Evolutionary conservation across 2,113 vertebrate species (phyloP), one percentile per base, ranked within the genome.

Genomic region (Aptenodytes forsteri): DNA sequence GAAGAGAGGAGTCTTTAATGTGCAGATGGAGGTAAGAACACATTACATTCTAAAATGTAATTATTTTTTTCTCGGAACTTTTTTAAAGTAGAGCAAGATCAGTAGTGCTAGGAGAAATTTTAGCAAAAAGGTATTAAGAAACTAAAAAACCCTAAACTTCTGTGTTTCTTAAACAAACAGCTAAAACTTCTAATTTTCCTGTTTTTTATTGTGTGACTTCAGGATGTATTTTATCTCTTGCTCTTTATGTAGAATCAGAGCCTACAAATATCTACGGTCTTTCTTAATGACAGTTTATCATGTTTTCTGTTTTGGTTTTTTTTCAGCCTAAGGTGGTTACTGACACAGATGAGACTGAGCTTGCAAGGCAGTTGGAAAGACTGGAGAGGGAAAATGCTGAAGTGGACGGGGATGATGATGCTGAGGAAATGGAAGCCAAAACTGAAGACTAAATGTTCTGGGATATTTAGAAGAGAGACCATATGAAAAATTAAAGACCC

Each of bases 351-450:
- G 99, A 99, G 97, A 99, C 99, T 2, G 99, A 99, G 93, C 99
- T 99, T 49, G 99, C 99, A 75, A 98, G 99, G 90, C 99, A 99
- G 90, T 97, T 99, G 96, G 99, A 99, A 97, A 98, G 99, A 97
- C 97, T 99, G 97, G 99, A 99, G 97, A 98, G 99, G 50, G 99
- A 99, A 97, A 99, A 99, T 52, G 99, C 99, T 1, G 99, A 99
- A 97, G 99, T 99, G 95, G 99, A 99, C 73, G 99, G 99, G 84
- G 99, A 99, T 47, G 99, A 99, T 27, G 99, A 99, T 87, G 99
- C 99, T 0, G 99, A 99, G 92, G 99, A 99, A 98, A 99, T 99
- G 99, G 99, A 99, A 98, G 99, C 99, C 96, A 99, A 99, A 98
- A 97, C 99, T 6, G 99, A 99, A 97, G 99, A 99, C 97, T 99